phyloP scores from a whole-genome alignment of 2,888 invertebrate species.

The Epicampocera succincta region DNA sequence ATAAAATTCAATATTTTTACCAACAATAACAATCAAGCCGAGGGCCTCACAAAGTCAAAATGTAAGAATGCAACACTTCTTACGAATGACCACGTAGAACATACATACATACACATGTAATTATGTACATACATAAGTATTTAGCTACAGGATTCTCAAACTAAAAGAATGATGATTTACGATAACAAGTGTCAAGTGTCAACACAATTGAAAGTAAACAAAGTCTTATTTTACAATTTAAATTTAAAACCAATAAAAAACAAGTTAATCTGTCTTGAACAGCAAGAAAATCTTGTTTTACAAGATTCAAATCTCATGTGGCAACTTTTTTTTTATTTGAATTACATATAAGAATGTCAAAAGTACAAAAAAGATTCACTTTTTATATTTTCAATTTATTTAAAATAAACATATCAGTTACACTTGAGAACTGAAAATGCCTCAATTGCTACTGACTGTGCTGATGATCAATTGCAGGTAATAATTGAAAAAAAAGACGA shows the following conservation, averaged over 20 bases:
- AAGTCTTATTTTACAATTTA: slow-evolving; percentile 64
- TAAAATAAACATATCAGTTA: slow-evolving; percentile 65
- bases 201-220: slow-evolving; percentile 58
- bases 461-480: slow-evolving; percentile 51
- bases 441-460: slow-evolving; percentile 29
- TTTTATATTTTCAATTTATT: slow-evolving; percentile 26
- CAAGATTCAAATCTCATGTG: slow-evolving; percentile 57
- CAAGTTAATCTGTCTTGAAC: too few relatives aligned
- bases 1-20: slow-evolving; percentile 30
- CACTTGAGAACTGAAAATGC: slow-evolving; percentile 47
- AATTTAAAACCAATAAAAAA: slow-evolving; percentile 4
- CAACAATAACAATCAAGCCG: too few relatives aligned
- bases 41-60: too few relatives aligned
- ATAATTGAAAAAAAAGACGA: slow-evolving; percentile 4
- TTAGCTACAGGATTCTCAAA: slow-evolving; percentile 8
- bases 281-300: slow-evolving; percentile 48
- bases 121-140: too few relatives aligned
- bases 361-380: slow-evolving; percentile 34
- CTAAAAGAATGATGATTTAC: slow-evolving; percentile 43
- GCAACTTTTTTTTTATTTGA: background rate
- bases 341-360: slow-evolving; percentile 28
- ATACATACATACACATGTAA: background rate
- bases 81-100: too few relatives aligned
- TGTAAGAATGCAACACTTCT: too few relatives aligned
- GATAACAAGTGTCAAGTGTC: slow-evolving; percentile 67